A percentile compares a stretch with the other conserved stretches of the same genome.
Conservation (phyloP, 2,888 invertebrate genomes). For the Hipparchia semele region DNA sequence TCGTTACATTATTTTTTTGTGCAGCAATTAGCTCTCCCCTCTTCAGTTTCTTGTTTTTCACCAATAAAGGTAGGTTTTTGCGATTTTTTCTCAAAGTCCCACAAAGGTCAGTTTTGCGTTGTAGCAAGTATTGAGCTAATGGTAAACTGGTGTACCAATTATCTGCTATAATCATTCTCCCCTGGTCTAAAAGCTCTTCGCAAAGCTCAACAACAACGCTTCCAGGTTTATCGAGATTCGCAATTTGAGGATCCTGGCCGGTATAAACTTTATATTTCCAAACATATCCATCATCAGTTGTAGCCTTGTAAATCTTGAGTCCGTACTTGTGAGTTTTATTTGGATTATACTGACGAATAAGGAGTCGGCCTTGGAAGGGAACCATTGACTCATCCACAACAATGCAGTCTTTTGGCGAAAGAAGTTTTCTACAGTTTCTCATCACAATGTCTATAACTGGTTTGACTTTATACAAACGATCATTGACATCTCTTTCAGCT, state of each 20-base stretch:
- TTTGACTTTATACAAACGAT: conserved; percentile 40
- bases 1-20: conserved; percentile 39
- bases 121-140: conserved; percentile 28
- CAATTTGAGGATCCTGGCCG: neutral
- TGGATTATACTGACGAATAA: neutral
- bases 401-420: conserved; percentile 14
- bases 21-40: conserved; percentile 23
- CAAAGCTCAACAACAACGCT: conserved; percentile 25
- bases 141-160: conserved; percentile 20
- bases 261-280: neutral
- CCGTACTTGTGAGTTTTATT: neutral
- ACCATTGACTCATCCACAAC: neutral
- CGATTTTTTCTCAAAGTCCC: too few relatives aligned
- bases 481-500: conserved; percentile 28
- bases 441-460: conserved; percentile 40
- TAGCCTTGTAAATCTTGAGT: neutral
- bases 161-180: conserved; percentile 18
- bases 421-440: conserved; percentile 29
- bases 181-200: conserved; percentile 32
- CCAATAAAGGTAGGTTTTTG: too few relatives aligned
- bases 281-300: neutral
- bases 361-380: neutral
- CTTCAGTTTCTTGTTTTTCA: neutral
- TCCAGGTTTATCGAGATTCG: neutral
- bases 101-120: conserved; percentile 23